A percentile compares a stretch with the other conserved stretches of the same genome.
Evolutionary conservation across 1,140 invertebrate species (phyloP).

Genomic region (Bilobella aurantiaca): DNA sequence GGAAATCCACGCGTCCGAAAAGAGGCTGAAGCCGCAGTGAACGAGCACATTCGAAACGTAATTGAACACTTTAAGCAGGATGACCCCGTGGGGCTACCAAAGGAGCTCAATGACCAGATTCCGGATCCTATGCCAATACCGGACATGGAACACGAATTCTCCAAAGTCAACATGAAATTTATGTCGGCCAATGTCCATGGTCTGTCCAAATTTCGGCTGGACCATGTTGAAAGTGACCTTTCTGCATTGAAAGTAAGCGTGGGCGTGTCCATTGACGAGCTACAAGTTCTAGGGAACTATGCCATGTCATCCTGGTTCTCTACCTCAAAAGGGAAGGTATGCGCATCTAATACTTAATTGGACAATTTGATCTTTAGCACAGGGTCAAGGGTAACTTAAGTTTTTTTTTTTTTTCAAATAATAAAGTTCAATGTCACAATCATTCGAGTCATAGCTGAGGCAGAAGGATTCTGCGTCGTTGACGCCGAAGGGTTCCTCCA

Average conservation of each 20-base stretch:
- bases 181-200: slow-evolving; percentile 59
- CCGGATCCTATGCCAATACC: slow-evolving; percentile 50
- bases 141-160: slow-evolving; percentile 45
- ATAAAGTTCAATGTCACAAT: slow-evolving; percentile 66
- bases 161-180: slow-evolving; percentile 58
- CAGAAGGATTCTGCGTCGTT: slow-evolving; percentile 56
- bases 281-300: slow-evolving; percentile 64
- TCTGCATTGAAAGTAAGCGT: slow-evolving; percentile 57
- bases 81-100: slow-evolving; percentile 65
- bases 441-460: slow-evolving; percentile 53
- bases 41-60: slow-evolving; percentile 56
- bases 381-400: too few relatives aligned
- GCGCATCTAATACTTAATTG: too few relatives aligned
- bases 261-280: slow-evolving; percentile 53
- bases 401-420: too few relatives aligned
- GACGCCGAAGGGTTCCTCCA: slow-evolving; percentile 58
- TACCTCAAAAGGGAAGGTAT: slow-evolving; percentile 55
- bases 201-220: slow-evolving; percentile 64
- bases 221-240: slow-evolving; percentile 52
- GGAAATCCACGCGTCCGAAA: background rate
- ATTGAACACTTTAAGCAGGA: slow-evolving; percentile 71
- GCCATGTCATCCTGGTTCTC: slow-evolving; percentile 58
- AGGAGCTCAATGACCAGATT: slow-evolving; percentile 39
- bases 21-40: slow-evolving; percentile 39
- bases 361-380: too few relatives aligned